Base-by-base conservation (phyloP, 2,888 invertebrate genomes). In the Netelia inedita region DNA sequence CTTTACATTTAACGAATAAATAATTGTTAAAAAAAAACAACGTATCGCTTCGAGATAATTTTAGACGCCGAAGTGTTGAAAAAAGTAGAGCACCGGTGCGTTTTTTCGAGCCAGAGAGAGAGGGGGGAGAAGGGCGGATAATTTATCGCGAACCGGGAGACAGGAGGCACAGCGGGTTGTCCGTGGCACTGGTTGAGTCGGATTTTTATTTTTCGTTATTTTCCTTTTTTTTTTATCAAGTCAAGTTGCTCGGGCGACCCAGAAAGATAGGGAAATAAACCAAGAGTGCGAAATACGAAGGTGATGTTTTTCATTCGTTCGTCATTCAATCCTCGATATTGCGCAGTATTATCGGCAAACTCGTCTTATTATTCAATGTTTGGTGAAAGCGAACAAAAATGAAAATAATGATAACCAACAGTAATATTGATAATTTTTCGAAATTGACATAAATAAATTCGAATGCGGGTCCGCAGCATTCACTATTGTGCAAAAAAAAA, bases 251-350 rank as follows among this genome's bases (percentile, higher is more conserved):
- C 19, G 46, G 21, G 10, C 57, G 79, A 76, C 76, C 71, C 71
- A 76, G 65, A 82, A 76, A 82, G 65, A 72, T 82, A 82, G 69
- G 82, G 65, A 69, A 81, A 61, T 72, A 61, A 78, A 68, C 11
- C 59, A 35, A 11, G 57, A 68, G 50, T 53, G 69, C 55, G 41
- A 71, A 71, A 65, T 66, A 57, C 57, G 43, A 71, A 43, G 46
- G 46, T 35, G 23, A 57, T 46, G 19, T 41, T 14, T 41, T 21
- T 57, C 46, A 14, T 73, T 35, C 11, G 2, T 19, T 66, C 55
- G 55, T 68, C 59, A 61, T 80, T 80, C 72, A 8, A 21, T n/a
- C 14, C 16, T 23, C 11, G 43, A 57, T 53, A 65, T 63, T 9
- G 10, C 28, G 1, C n/a, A 11, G 3, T 28, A 2, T 11, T 11